Evolutionary conservation across 2,113 vertebrate species (phyloP), one percentile per base, ranked within the genome.

Genomic region (Entelurus aequoreus): DNA sequence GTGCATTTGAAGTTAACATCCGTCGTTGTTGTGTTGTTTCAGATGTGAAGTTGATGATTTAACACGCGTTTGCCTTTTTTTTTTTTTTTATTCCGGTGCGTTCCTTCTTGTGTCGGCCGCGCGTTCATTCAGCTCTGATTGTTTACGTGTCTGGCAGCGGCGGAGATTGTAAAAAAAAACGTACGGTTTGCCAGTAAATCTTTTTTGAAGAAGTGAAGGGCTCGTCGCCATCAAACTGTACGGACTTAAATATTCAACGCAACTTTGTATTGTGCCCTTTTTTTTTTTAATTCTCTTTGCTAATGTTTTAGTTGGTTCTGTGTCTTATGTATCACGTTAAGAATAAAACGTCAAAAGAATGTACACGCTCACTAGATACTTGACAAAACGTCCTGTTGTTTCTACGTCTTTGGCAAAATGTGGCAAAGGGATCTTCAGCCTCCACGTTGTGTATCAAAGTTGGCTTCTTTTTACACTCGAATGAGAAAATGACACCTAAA

Each of bases 1-100:
- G 79, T 83, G 68, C 73, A 80, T 80, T 82, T 83, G 78, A 82
- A 86, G 69, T 83, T 79, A 57, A 64, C 51, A 50, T 82, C 46
- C 74, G 63, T 60, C 76, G 60, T 76, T 16, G 79, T 40, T 64
- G 61, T 61, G 72, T 77, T 74, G 72, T 72, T 83, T 76, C 69
- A 72, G 62, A 44, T 57, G 55, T 44, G 37, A 56, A 56, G 69
- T 69, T 4, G 28, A 28, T 28, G 28, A 28, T 28, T 28, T 28
- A 28, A 28, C 28, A 28, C 28, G 28, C 28, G 28, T 28, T 28
- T 28, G 28, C 28, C 28, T 28, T 28, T 28, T 28, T 19, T 19
- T 19, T 19, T 19, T 19, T 19, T 19, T 19, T 28, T 3, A 1
- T 28, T 28, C 28, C 28, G 3, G 3, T 4, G 28, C 28, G 28